Evolutionary conservation across 2,888 invertebrate genomes (phyloP), one percentile per base, ranked within the genome.

Genomic region (Chrysopilus asiliformis): DNA sequence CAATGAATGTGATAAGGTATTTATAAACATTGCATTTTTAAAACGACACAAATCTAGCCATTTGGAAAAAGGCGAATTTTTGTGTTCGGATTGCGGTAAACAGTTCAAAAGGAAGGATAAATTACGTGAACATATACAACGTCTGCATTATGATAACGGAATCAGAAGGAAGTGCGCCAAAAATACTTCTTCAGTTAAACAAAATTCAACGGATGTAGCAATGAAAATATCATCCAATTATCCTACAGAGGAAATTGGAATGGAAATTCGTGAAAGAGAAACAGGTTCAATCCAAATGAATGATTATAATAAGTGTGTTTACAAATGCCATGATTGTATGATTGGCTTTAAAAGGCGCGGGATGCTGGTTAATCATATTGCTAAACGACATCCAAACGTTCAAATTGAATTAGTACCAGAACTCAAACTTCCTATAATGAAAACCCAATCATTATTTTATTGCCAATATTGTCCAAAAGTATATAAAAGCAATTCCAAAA

Each of bases 401-500:
- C 65, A 67, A 22, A 71, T 73, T 1, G 71, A 75, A 43, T 69
- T 76, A 2, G 76, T 77, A 22, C 81, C 74, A 12, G 82, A 83
- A 60, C 65, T 85, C 24, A 79, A 79, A 51, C 65, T 81, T 43
- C 87, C 89, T 1, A 79, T 89, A 48, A 64, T 83, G 42, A 72
- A 78, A 45, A 76, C 79, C 10, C 79, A 80, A 28, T 69, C 79
- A 10, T 79, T 81, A 53, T 90, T 82, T 58, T 84, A 78, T 53
- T 90, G 90, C 60, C 79, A 77, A 49, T 81, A 82, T 49, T 90
- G 89, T 58, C 79, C 82, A 41, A 83, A 82, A 64, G 70, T 79
- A 28, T 89, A 89, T 61, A 82, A 83, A 57, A 81, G 84, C 43
- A 83, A 82, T 51, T 79, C 82, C 35, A 89, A 89, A 55, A 68